Conservation (phyloP, 2,888 invertebrate species). For the Gryllus longicercus region DNA sequence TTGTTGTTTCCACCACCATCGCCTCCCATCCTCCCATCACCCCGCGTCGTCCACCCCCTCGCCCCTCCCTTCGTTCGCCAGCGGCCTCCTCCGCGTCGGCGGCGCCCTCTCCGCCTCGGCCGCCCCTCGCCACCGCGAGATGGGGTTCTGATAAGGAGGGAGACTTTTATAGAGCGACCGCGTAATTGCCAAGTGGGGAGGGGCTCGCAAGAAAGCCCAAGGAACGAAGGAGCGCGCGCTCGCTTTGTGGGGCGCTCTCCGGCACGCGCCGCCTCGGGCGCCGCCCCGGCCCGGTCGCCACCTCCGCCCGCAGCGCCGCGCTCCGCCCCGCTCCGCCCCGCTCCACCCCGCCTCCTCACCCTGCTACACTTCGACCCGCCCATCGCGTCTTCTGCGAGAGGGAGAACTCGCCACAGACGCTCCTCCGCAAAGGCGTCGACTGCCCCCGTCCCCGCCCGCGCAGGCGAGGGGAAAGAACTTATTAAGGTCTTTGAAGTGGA, state of each 20-base stretch:
- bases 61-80: too few relatives aligned
- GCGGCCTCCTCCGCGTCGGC: too few relatives aligned
- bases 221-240: neutral
- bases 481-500: too few relatives aligned
- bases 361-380: neutral
- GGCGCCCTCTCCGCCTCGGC: too few relatives aligned
- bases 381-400: neutral
- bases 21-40: too few relatives aligned
- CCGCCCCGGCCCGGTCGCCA: neutral
- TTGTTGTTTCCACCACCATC: too few relatives aligned
- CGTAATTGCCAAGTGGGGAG: neutral
- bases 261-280: slow-evolving; percentile 6
- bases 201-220: neutral
- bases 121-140: too few relatives aligned
- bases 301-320: too few relatives aligned
- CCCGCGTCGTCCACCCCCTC: too few relatives aligned
- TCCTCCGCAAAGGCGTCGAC: neutral
- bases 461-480: neutral
- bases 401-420: neutral
- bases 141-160: neutral
- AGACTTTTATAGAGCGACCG: slow-evolving; percentile 4
- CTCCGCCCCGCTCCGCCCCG: too few relatives aligned
- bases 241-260: neutral
- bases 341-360: too few relatives aligned
- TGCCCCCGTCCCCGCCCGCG: neutral